Conservation (phyloP, 2,888 invertebrate genomes). For the Gastracanthus pulcherrimus region DNA sequence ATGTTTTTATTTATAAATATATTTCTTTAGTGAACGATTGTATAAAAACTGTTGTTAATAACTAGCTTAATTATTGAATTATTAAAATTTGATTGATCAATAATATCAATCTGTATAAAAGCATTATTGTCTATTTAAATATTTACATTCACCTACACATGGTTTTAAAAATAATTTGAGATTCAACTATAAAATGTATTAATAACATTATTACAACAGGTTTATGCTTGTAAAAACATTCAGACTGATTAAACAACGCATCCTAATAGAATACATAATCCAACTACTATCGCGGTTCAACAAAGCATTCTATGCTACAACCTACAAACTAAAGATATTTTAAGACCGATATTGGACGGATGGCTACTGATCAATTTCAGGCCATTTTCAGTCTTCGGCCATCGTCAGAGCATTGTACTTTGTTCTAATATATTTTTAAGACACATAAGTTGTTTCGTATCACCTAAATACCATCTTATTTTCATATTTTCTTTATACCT, state of each 20-base stretch:
- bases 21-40: not conserved
- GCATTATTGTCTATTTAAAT: not conserved
- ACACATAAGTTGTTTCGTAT: not conserved
- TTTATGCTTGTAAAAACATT: not conserved
- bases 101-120: not conserved
- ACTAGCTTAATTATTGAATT: not conserved
- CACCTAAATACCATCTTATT: not conserved
- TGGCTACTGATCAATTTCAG: slow-evolving; percentile 57
- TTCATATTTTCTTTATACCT: not conserved
- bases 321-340: slow-evolving; percentile 9
- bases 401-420: slow-evolving; percentile 39
- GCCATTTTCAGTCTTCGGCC: slow-evolving; percentile 70
- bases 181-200: not conserved
- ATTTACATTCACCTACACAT: not conserved
- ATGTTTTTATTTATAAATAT: not conserved
- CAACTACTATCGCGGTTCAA: not conserved
- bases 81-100: not conserved
- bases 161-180: not conserved
- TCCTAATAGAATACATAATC: not conserved
- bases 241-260: not conserved
- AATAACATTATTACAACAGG: not conserved
- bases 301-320: not conserved
- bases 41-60: not conserved
- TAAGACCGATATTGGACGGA: slow-evolving; percentile 70
- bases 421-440: not conserved